These are phyloP conservation scores for Pygathrix nemaeus DNA, from an alignment of 2,113 vertebrate species.

Conservation along the genomic window DNA sequence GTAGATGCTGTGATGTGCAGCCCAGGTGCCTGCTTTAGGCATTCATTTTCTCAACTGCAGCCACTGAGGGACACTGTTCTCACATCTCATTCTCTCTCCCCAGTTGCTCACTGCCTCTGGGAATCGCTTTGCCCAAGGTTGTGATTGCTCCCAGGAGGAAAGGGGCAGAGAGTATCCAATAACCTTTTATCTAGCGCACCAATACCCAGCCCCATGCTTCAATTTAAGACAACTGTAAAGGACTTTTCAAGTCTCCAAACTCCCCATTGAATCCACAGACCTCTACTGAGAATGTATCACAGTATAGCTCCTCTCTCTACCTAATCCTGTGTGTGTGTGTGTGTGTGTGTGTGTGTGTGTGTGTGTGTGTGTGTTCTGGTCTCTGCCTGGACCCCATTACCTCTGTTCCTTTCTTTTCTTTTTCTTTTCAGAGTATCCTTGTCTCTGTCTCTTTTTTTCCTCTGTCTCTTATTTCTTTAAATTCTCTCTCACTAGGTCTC, in stretches of 20 bases:
- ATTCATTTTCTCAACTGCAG: background rate
- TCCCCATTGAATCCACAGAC: background rate
- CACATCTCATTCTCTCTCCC: background rate
- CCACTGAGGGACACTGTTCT: too few relatives aligned
- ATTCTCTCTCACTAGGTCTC: background rate
- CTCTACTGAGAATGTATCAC: background rate
- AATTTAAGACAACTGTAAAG: background rate
- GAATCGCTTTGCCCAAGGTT: background rate
- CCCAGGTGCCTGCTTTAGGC: fast-evolving
- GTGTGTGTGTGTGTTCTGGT: background rate
- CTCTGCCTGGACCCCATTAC: background rate
- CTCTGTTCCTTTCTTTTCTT: background rate
- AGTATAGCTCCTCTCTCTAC: background rate
- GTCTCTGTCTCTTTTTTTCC: background rate
- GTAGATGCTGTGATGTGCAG: background rate
- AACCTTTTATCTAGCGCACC: background rate
- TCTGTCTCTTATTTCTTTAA: background rate
- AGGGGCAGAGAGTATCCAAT: background rate
- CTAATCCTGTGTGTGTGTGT: background rate
- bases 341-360: background rate
- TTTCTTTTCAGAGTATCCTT: background rate
- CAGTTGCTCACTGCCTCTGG: background rate
- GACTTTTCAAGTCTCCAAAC: background rate
- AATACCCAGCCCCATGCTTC: background rate
- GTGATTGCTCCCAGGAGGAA: background rate